Percentiles rank a stretch among this genome's conserved stretches.
Conservation (phyloP, 2,113 vertebrate species). For the Mormyrus iriodes region DNA sequence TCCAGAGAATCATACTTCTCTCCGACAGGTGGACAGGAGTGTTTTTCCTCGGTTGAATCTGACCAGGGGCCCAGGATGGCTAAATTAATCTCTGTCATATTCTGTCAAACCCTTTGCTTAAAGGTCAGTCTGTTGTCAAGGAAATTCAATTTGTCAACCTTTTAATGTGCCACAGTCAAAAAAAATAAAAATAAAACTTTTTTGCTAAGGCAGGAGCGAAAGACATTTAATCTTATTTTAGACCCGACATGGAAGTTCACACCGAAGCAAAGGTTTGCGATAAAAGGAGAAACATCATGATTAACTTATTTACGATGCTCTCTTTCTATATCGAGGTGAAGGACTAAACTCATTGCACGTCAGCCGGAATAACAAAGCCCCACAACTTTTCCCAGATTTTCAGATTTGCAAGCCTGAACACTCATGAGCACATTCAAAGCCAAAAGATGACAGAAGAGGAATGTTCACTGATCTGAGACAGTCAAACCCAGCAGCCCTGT, state of each 20-base stretch:
- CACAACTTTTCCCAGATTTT: neutral
- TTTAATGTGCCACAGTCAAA: constrained; percentile 20
- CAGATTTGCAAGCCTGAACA: neutral
- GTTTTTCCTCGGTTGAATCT: constrained; percentile 5
- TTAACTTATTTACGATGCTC: neutral
- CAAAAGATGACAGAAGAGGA: neutral
- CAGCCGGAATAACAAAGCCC: neutral
- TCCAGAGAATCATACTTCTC: neutral
- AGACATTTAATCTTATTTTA: constrained; percentile 10
- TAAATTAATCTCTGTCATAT: constrained; percentile 24
- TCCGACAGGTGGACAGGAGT: neutral
- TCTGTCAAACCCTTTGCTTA: constrained; percentile 21
- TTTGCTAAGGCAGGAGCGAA: neutral
- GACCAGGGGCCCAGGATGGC: constrained; percentile 11
- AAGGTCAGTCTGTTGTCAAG: constrained; percentile 24
- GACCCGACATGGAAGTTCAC: neutral
- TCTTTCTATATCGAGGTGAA: neutral
- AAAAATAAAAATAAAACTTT: constrained; percentile 13
- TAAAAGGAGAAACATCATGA: neutral
- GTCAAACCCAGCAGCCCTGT: neutral
- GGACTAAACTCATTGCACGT: neutral
- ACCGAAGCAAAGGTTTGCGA: neutral
- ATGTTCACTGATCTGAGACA: neutral
- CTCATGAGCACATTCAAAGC: neutral
- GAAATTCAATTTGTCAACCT: constrained; percentile 28